A percentile compares a stretch with the other conserved stretches of the same genome.
Conservation (phyloP, 1,140 invertebrate genomes). For the Drosophila nigrodunni region DNA sequence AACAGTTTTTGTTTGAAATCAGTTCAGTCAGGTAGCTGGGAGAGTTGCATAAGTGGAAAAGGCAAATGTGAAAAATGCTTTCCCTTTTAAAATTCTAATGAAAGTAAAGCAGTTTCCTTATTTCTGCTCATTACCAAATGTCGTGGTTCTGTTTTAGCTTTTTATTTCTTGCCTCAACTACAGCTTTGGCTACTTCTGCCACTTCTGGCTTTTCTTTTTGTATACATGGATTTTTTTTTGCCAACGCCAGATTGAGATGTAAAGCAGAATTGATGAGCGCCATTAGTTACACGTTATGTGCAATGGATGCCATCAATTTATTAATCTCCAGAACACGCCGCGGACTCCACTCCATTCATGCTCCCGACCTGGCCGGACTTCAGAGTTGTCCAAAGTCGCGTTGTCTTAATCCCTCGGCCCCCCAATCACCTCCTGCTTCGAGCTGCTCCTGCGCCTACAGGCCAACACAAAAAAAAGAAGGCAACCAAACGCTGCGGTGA, state of each 20-base stretch:
- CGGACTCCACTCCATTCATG: conserved; percentile 68
- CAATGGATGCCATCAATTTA: conserved; percentile 85
- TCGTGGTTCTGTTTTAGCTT: conserved; percentile 28
- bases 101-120: conserved; percentile 63
- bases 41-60: conserved; percentile 55
- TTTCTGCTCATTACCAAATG: conserved; percentile 53
- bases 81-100: conserved; percentile 46
- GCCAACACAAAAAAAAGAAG: conserved; percentile 61
- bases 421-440: conserved; percentile 6
- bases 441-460: conserved; percentile 11
- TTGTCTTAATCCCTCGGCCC: conserved; percentile 67
- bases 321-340: conserved; percentile 85
- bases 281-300: conserved; percentile 85
- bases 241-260: conserved; percentile 85
- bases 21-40: too few relatives aligned
- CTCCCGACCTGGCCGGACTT: conserved; percentile 36
- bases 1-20: too few relatives aligned
- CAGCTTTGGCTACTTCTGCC: not conserved
- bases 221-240: conserved; percentile 21
- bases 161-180: conserved; percentile 32
- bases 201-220: conserved; percentile 29
- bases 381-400: conserved; percentile 48
- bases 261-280: conserved; percentile 85
- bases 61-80: conserved; percentile 41
- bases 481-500: conserved; percentile 59